Base-by-base conservation (phyloP, 2,888 invertebrate genomes). In the Priocnemis perturbator region DNA sequence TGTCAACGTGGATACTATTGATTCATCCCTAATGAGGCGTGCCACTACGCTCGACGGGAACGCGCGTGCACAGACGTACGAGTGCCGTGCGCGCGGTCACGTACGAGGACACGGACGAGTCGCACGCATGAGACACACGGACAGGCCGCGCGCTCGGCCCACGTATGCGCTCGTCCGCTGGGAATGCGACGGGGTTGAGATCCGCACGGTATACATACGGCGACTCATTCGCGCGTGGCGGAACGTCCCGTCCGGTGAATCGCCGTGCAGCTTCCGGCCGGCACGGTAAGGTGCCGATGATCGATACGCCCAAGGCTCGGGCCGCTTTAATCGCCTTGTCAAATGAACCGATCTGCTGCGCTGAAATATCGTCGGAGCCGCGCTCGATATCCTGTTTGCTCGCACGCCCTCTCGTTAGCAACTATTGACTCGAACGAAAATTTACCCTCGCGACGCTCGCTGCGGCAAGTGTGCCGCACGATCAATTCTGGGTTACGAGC, bases 21-120 rank as follows among this genome's bases (percentile, higher is more conserved):
- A 84, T 84, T 84, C 73, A 67, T 55, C 70, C 74, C 78, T 84
- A 85, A 85, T 83, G 85, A 85, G 85, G 79, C 81, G 78, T 76
- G 76, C 78, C 63, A 37, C 45, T 15, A 21, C 63, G 50, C 61
- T 66, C 47, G 60, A 52, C 45, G 53, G 48, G 66, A 71, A 68
- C 58, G 69, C 50, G 71, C 63, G 69, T 69, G 59, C 73, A 64
- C 59, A 71, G 21, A 60, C 61, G 55, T 44, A 56, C 64, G 66
- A 17, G 50, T n/a, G n/a, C n/a, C 19, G 47, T 50, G 17, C 19
- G n/a, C 14, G 14, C 4, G 14, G 37, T 7, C 37, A 37, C 37
- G 1, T 11, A 50, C 47, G 47, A 47, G 3, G n/a, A n/a, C n/a
- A n/a, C n/a, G n/a, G n/a, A n/a, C n/a, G n/a, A n/a, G n/a, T n/a